phyloP scores from a whole-genome alignment of 2,113 vertebrate genomes.

The Hemiprocne comata region DNA sequence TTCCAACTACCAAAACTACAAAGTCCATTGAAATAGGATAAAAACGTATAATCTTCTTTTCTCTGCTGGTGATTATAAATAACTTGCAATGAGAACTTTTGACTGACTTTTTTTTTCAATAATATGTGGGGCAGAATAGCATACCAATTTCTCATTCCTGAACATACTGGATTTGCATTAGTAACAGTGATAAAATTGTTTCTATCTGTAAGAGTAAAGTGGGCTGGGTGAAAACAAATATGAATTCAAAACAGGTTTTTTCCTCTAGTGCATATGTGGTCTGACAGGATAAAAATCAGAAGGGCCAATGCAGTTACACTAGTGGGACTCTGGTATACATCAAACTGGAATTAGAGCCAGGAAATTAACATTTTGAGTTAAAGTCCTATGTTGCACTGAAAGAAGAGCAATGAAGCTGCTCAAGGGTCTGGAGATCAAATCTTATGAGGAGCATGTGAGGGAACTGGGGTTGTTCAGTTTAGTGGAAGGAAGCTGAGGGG shows the following conservation, averaged over 20 bases:
- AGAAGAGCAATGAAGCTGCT: neutral
- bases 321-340: neutral
- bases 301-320: neutral
- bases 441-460: no score
- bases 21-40: neutral
- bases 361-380: neutral
- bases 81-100: neutral
- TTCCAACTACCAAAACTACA: neutral
- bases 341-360: neutral
- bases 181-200: neutral
- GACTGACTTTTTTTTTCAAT: neutral
- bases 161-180: neutral
- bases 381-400: neutral
- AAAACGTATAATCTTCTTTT: neutral
- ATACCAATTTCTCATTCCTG: neutral
- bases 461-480: no score
- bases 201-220: neutral
- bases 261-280: fast-evolving
- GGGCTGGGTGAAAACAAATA: neutral
- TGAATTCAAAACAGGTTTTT: neutral
- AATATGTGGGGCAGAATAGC: neutral
- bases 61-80: neutral
- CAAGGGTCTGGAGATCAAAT: neutral
- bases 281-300: neutral
- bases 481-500: no score